A percentile compares a stretch with the other conserved stretches of the same genome.
phyloP scores from a whole-genome alignment of 1,140 invertebrate genomes.

The Neodiprion pinetum region DNA sequence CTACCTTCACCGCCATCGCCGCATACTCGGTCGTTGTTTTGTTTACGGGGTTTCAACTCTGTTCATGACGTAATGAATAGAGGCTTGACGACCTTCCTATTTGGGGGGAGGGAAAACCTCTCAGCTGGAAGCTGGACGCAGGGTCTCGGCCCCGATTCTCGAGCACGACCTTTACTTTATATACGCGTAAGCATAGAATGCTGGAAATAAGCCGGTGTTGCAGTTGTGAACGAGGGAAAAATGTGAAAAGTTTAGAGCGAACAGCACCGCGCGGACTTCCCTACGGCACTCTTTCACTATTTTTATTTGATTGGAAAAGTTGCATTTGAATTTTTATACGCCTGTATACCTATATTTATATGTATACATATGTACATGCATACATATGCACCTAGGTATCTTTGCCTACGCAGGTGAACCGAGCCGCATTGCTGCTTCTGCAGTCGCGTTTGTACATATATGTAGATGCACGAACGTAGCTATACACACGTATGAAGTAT shows the following conservation, averaged over 20 bases:
- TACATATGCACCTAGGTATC: too few species aligned
- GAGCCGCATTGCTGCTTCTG: not conserved
- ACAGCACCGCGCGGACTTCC: too few species aligned
- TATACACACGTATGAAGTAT: too few species aligned
- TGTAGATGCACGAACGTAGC: not conserved
- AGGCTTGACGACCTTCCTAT: not conserved
- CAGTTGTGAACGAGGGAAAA: not conserved
- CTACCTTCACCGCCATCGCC: not conserved
- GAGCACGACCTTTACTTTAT: not conserved
- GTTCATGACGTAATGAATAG: not conserved
- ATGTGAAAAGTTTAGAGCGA: not conserved
- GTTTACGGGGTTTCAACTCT: not conserved
- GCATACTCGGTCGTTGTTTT: not conserved
- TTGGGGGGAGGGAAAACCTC: too few species aligned
- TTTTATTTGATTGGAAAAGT: conserved; percentile 8
- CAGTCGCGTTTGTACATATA: not conserved
- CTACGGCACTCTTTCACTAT: not conserved
- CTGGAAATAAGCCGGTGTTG: not conserved
- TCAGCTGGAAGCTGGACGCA: too few species aligned
- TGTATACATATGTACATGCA: too few species aligned
- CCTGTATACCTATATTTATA: not conserved
- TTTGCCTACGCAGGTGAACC: not conserved
- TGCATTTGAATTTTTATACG: not conserved
- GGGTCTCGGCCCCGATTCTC: too few species aligned
- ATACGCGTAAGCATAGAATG: not conserved